phyloP scores from a whole-genome alignment of 2,113 vertebrate species.

The Seriola rivoliana region DNA sequence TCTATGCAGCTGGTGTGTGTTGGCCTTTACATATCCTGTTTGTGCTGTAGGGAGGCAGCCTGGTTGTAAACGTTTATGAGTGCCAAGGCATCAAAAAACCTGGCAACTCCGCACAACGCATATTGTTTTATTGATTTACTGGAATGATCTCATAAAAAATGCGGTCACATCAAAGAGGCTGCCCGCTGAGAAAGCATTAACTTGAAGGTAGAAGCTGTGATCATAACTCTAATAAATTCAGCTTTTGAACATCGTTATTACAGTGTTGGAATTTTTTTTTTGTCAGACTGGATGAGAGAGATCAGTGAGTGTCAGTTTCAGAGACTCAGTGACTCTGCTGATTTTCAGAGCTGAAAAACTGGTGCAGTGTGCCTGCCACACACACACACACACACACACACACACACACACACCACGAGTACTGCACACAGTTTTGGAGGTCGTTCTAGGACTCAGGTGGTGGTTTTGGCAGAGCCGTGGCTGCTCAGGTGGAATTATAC shows the following conservation, averaged over 20 bases:
- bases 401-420: not conserved
- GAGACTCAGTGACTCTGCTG: not conserved
- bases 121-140: slow-evolving; percentile 16
- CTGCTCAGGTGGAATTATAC: not conserved
- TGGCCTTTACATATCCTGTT: not conserved
- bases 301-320: not conserved
- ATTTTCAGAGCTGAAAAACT: slow-evolving; percentile 20
- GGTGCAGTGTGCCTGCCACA: slow-evolving; percentile 16
- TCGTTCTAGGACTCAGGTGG: slow-evolving; percentile 1
- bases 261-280: not conserved
- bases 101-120: not conserved
- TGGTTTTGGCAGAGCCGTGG: slow-evolving; percentile 23
- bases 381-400: not conserved
- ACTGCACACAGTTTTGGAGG: not conserved
- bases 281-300: not conserved
- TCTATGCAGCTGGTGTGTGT: not conserved
- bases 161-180: not conserved
- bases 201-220: not conserved
- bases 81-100: not conserved
- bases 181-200: not conserved
- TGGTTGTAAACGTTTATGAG: slow-evolving; percentile 23
- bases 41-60: slow-evolving; percentile 5
- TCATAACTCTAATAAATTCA: not conserved
- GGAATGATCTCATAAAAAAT: slow-evolving; percentile 10
- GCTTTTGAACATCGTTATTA: not conserved